Evolutionary conservation across 2,113 vertebrate species (phyloP).

Genomic region (Misgurnus mizolepis): DNA sequence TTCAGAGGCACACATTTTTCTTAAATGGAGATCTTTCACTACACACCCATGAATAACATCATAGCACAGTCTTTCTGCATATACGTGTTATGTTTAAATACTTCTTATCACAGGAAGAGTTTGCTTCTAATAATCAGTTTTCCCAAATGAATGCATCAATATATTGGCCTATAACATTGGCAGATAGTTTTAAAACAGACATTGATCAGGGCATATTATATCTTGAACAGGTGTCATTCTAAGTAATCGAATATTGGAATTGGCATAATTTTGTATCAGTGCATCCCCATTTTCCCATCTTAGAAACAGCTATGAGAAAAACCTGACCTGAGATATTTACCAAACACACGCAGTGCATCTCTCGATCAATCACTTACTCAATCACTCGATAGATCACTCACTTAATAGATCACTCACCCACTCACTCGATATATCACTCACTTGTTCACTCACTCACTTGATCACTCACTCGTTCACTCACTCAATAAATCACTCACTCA

Average conservation of each 20-base stretch:
- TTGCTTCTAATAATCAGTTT: not conserved
- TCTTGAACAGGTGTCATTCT: no score
- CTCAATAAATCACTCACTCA: not conserved
- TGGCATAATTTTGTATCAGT: no score
- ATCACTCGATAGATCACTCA: no score
- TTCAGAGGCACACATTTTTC: conserved; percentile 72
- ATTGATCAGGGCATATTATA: no score
- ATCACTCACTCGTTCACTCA: not conserved
- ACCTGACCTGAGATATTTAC: not conserved
- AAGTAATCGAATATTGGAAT: no score
- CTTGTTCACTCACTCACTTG: not conserved
- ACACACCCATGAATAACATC: conserved; percentile 56
- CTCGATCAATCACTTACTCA: no score
- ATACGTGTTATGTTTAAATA: not conserved
- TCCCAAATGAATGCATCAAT: not conserved
- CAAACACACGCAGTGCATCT: not conserved
- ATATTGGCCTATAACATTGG: no score
- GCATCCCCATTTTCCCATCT: no score
- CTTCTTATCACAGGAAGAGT: not conserved
- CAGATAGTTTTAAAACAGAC: no score
- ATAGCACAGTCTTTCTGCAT: conserved; percentile 40
- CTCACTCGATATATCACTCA: not conserved
- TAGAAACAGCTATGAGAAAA: not conserved
- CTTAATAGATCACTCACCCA: no score
- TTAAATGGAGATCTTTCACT: conserved; percentile 66